Evolutionary conservation across 2,113 vertebrate species (phyloP), one percentile per base, ranked within the genome.

Genomic region (Scortum barcoo): DNA sequence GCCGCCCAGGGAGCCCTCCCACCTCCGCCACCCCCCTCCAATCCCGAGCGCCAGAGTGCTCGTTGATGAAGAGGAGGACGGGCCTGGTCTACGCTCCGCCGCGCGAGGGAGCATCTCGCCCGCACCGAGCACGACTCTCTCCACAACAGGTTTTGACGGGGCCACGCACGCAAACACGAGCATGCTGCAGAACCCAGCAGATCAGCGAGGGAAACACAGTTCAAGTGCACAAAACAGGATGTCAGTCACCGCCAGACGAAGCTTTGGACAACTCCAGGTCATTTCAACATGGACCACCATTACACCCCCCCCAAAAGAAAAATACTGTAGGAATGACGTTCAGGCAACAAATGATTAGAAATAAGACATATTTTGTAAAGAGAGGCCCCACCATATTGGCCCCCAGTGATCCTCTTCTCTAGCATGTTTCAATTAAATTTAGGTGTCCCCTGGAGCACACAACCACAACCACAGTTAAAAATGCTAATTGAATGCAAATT

Each of bases 11-110:
- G 78, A 80, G 69, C 22, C 57, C 66, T 7, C n/a, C n/a, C n/a
- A n/a, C n/a, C n/a, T n/a, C n/a, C n/a, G n/a, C n/a, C n/a, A n/a
- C n/a, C n/a, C n/a, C n/a, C n/a, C n/a, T n/a, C n/a, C n/a, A n/a
- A n/a, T n/a, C n/a, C n/a, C n/a, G 72, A 73, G 80, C 83, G 61
- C 81, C 81, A 78, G n/a, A 42, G 80, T 85, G 68, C 88, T 85
- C 82, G 63, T 89, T 88, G 76, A 69, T 24, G 38, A 44, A 20
- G 75, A 50, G 76, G 77, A 36, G 60, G 70, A 78, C 6, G 6
- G 33, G 33, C 33, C n/a, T n/a, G n/a, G n/a, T n/a, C n/a, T 61
- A 56, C 46, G 75, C 72, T 74, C 48, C 68, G 50, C 65, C 24
- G 67, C 61, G 72, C 53, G 71, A 46, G 72, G 60, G 56, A 86